Conservation (phyloP, 2,113 vertebrate genomes). For the Aplodontia rufa region DNA sequence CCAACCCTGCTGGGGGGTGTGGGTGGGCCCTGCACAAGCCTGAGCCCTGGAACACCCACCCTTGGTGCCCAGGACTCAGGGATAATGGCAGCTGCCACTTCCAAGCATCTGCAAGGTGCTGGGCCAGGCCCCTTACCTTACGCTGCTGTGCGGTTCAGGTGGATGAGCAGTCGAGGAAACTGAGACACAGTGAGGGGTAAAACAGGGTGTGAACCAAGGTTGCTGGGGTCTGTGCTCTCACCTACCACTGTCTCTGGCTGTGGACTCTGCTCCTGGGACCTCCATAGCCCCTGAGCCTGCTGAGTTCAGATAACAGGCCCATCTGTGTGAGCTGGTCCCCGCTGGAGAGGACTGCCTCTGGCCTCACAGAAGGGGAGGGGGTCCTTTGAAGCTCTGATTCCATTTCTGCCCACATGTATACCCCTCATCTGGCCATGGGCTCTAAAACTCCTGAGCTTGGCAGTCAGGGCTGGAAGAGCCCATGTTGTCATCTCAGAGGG, state of each 20-base stretch:
- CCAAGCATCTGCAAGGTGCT: not conserved
- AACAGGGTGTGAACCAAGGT: not conserved
- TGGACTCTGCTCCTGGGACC: not conserved
- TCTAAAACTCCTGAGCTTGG: not conserved
- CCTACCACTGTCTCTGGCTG: not conserved
- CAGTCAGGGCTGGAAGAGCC: not conserved
- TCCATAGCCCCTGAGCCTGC: not conserved
- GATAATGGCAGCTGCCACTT: not conserved
- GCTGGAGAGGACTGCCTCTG: not conserved
- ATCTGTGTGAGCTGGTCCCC: not conserved
- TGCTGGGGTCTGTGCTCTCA: not conserved
- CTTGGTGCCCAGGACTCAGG: not conserved
- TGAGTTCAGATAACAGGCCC: not conserved
- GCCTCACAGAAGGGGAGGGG: not conserved
- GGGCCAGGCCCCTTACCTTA: not conserved
- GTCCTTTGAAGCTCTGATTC: not conserved
- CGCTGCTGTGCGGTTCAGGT: fast-evolving
- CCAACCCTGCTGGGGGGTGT: not conserved
- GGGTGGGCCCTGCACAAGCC: not conserved
- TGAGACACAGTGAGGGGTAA: not conserved
- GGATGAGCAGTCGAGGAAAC: not conserved
- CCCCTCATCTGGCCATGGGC: not conserved
- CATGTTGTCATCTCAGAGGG: not conserved
- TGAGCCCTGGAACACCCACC: not conserved
- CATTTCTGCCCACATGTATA: not conserved